Evolutionary conservation across 2,797 vertebrate genomes (phyloP).

Genomic region (Schizopygopsis malacanthus): DNA sequence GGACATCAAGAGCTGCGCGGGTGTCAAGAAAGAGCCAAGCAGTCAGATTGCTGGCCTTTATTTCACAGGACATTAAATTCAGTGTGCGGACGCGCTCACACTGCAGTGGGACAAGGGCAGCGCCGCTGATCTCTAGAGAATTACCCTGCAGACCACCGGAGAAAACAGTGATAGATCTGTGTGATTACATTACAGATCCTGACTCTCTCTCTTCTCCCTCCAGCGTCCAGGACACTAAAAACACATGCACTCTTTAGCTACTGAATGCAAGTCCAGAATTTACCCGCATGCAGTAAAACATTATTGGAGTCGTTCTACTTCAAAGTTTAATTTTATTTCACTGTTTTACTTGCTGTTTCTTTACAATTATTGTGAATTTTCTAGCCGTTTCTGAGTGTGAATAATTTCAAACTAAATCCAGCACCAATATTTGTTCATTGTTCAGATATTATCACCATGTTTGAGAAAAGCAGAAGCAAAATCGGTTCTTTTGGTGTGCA

Average conservation of each 20-base stretch:
- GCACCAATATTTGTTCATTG: neutral
- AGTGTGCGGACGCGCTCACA: slow-evolving; percentile 29
- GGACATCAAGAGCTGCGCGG: slow-evolving; percentile 35
- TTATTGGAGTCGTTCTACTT: neutral
- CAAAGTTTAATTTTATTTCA: neutral
- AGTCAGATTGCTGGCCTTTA: slow-evolving; percentile 42
- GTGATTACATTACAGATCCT: slow-evolving; percentile 24
- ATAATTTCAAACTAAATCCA: neutral
- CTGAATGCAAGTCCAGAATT: neutral
- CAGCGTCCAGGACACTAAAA: neutral
- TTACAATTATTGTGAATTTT: neutral
- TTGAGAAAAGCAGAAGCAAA: neutral
- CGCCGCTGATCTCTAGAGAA: slow-evolving; percentile 4
- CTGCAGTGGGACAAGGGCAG: slow-evolving; percentile 38
- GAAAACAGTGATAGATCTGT: slow-evolving; percentile 42
- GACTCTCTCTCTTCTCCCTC: neutral
- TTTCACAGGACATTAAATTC: slow-evolving; percentile 38
- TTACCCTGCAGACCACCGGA: slow-evolving; percentile 38
- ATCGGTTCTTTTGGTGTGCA: neutral
- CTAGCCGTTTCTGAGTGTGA: neutral
- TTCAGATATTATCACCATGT: neutral
- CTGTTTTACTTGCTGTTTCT: neutral
- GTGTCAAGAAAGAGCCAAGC: slow-evolving; percentile 23
- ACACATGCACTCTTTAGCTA: neutral
- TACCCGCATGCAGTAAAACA: neutral